Conservation (phyloP, 2,888 invertebrate species). For the Papilio gigon region DNA sequence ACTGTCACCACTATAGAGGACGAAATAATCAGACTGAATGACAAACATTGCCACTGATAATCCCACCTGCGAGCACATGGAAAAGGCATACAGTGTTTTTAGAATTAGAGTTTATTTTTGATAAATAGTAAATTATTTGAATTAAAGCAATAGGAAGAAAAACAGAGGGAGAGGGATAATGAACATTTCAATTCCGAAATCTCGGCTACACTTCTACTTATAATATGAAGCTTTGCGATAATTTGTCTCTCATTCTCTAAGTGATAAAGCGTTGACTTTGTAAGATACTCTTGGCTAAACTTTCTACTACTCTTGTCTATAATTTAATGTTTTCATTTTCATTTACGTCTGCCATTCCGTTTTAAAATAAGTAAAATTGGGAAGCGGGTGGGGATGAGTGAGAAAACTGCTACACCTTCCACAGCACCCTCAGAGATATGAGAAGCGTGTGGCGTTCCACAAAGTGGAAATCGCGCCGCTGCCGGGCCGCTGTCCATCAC, state of each 20-base stretch:
- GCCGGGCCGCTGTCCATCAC: slow-evolving; percentile 50
- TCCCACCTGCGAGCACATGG: slow-evolving; percentile 12
- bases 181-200: too few relatives aligned
- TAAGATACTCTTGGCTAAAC: too few relatives aligned
- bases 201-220: too few relatives aligned
- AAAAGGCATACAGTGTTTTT: not conserved
- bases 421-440: slow-evolving; percentile 51
- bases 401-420: slow-evolving; percentile 48
- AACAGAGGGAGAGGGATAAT: too few relatives aligned
- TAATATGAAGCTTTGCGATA: too few relatives aligned
- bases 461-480: slow-evolving; percentile 46
- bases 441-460: slow-evolving; percentile 57
- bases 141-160: too few relatives aligned
- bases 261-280: too few relatives aligned
- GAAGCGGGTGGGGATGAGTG: slow-evolving; percentile 41
- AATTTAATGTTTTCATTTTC: not conserved
- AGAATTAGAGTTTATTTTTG: not conserved
- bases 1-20: slow-evolving; percentile 47
- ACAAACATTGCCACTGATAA: slow-evolving; percentile 43
- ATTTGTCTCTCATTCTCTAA: too few relatives aligned
- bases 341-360: slow-evolving; percentile 5
- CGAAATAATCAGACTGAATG: slow-evolving; percentile 47
- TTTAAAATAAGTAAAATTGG: slow-evolving; percentile 39
- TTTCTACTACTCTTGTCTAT: not conserved
- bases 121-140: slow-evolving; percentile 11